Base-by-base conservation (phyloP, 2,888 invertebrate species). In the Siphlonurus alternatus region DNA sequence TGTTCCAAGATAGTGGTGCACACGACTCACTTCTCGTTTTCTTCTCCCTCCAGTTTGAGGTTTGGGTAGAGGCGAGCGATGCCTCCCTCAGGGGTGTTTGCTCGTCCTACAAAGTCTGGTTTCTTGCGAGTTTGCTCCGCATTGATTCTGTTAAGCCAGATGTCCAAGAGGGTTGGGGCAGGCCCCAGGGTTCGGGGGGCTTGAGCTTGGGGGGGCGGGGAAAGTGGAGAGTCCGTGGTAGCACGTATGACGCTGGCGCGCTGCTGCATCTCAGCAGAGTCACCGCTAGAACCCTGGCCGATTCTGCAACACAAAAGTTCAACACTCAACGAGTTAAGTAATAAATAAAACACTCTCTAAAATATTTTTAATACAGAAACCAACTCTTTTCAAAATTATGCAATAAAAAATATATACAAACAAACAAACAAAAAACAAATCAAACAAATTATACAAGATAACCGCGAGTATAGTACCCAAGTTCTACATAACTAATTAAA, bases 221-320 rank as follows among this genome's bases (percentile, higher is more conserved):
- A 92, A 74, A 91, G 83, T 0, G 91, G 91, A 0, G 91, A 91
- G 74, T 92, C 92, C 0, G 90, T 89, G 0, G 89, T 89, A 1
- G 90, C 87, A 62, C 90, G 77, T 66, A 86, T 83, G 1, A 85
- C 80, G 62, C 74, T 78, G 2, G 78, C 81, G 7, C 82, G 77
- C 54, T 77, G 73, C 59, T 73, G 72, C 15, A 61, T 61, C 38
- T 69, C 60, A 22, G 73, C 72, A 61, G 68, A 66, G n/a, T 69
- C 69, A 24, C 76, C 76, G 54, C 73, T 74, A n/a, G 18, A n/a
- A n/a, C n/a, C n/a, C n/a, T n/a, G n/a, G n/a, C n/a, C 10, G 54
- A 7, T 54, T n/a, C n/a, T n/a, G n/a, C n/a, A n/a, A n/a, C n/a
- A n/a, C n/a, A n/a, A n/a, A n/a, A n/a, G n/a, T n/a, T n/a, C n/a